Conservation (phyloP, 2,888 invertebrate genomes). For the Drosophila nigritarsus region DNA sequence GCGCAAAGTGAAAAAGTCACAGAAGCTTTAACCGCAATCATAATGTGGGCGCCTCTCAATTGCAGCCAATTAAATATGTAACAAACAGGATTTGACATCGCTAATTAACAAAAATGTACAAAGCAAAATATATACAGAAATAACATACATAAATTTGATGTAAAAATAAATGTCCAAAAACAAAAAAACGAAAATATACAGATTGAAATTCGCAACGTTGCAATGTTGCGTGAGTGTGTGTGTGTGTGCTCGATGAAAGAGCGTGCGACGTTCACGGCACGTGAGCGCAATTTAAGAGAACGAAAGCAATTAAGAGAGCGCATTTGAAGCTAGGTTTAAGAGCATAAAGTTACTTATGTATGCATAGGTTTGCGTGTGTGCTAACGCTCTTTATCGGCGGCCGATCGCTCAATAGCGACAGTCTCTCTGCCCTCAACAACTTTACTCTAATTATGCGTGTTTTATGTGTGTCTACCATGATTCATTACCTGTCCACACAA, state of each 20-base stretch:
- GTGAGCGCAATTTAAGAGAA: slow-evolving; percentile 60
- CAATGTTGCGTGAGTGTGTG: slow-evolving; percentile 48
- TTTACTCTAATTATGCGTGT: slow-evolving; percentile 1
- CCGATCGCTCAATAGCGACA: slow-evolving; percentile 21
- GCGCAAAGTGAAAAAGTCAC: slow-evolving; percentile 24
- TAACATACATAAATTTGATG: slow-evolving; percentile 27
- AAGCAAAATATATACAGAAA: slow-evolving; percentile 6
- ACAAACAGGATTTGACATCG: slow-evolving; percentile 29
- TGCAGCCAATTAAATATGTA: slow-evolving; percentile 39
- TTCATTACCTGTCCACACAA: slow-evolving; percentile 17
- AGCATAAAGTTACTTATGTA: slow-evolving; percentile 4
- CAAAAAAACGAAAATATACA: slow-evolving; percentile 1
- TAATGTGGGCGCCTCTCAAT: slow-evolving; percentile 53
- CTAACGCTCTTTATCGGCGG: background rate
- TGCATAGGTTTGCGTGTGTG: background rate
- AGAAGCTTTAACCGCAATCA: background rate
- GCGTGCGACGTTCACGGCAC: slow-evolving; percentile 55
- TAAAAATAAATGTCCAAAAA: slow-evolving; percentile 56
- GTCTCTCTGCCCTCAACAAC: slow-evolving; percentile 27
- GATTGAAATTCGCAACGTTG: slow-evolving; percentile 69
- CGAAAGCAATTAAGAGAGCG: slow-evolving; percentile 26
- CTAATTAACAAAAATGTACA: slow-evolving; percentile 44
- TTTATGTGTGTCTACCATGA: slow-evolving; percentile 11
- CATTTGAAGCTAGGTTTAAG: slow-evolving; percentile 32
- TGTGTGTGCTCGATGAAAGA: slow-evolving; percentile 19